Conservation (phyloP, 2,113 vertebrate species). For the Salvelinus fontinalis region DNA sequence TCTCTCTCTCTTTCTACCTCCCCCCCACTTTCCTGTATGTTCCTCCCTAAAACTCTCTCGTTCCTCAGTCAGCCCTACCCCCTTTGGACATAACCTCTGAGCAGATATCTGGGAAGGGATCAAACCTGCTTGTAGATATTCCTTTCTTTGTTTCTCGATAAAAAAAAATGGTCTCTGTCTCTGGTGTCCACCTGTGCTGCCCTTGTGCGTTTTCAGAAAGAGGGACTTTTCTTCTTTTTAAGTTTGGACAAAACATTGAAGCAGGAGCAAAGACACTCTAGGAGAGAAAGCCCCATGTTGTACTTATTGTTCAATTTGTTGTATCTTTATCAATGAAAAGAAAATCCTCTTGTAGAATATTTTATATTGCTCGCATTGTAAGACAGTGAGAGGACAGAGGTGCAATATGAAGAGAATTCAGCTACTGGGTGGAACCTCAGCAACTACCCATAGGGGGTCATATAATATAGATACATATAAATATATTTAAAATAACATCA, state of each 20-base stretch:
- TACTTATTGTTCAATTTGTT: constrained; percentile 74
- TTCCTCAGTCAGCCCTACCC: constrained; percentile 46
- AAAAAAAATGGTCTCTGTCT: constrained; percentile 66
- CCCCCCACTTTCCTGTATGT: constrained; percentile 32
- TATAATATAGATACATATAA: constrained; percentile 83
- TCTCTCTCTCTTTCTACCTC: constrained; percentile 69
- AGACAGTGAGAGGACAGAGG: constrained; percentile 84
- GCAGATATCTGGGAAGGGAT: constrained; percentile 60
- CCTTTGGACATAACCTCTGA: constrained; percentile 59
- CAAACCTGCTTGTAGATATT: constrained; percentile 75
- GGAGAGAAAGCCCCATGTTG: constrained; percentile 62
- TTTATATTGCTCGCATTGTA: constrained; percentile 81
- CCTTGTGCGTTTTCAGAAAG: constrained; percentile 67
- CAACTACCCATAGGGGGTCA: constrained; percentile 81
- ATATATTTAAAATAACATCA: constrained; percentile 84
- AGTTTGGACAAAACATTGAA: constrained; percentile 67
- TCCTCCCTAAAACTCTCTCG: constrained; percentile 23
- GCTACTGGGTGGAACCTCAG: constrained; percentile 85
- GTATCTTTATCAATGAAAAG: constrained; percentile 70
- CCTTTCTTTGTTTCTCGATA: constrained; percentile 63
- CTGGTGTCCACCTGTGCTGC: constrained; percentile 72
- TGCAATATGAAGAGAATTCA: constrained; percentile 89
- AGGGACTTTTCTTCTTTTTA: constrained; percentile 60
- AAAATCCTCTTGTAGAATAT: constrained; percentile 80
- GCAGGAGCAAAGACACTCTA: constrained; percentile 53